These are phyloP conservation scores for Diceros bicornis DNA, from an alignment of 2,797 vertebrate species.

Conservation along the genomic window DNA sequence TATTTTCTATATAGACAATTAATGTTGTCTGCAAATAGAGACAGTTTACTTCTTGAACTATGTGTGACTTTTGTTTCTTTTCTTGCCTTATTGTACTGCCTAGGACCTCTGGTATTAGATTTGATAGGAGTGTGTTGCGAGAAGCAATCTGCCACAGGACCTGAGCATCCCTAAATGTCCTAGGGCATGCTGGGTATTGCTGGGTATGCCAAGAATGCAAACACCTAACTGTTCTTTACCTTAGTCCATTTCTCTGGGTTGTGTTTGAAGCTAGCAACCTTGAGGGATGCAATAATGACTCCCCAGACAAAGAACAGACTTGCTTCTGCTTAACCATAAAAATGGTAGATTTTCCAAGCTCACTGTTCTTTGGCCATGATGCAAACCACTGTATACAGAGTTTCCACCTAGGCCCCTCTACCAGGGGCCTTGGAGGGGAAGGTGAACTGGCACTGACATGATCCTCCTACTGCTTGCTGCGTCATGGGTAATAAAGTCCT, in stretches of 20 bases:
- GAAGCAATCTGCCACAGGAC: neutral
- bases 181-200: neutral
- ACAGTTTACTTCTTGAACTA: constrained; percentile 19
- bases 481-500: neutral
- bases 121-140: neutral
- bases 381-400: neutral
- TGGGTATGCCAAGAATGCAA: neutral
- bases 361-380: constrained; percentile 34
- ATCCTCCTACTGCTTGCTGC: neutral
- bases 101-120: neutral
- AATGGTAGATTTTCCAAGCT: neutral
- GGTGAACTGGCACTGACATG: neutral
- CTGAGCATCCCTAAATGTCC: neutral
- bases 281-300: constrained; percentile 39
- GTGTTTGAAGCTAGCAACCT: constrained; percentile 15
- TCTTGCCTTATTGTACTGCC: constrained; percentile 8
- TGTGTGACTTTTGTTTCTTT: constrained; percentile 23
- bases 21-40: neutral
- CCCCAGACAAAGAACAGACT: constrained; percentile 55
- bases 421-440: neutral
- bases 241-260: constrained; percentile 14
- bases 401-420: neutral
- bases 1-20: constrained; percentile 28
- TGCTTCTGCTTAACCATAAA: constrained; percentile 63
- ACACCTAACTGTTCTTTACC: constrained; percentile 4